Evolutionary conservation across 1,140 invertebrate species (phyloP).

Genomic region (Calycopis cecrops): DNA sequence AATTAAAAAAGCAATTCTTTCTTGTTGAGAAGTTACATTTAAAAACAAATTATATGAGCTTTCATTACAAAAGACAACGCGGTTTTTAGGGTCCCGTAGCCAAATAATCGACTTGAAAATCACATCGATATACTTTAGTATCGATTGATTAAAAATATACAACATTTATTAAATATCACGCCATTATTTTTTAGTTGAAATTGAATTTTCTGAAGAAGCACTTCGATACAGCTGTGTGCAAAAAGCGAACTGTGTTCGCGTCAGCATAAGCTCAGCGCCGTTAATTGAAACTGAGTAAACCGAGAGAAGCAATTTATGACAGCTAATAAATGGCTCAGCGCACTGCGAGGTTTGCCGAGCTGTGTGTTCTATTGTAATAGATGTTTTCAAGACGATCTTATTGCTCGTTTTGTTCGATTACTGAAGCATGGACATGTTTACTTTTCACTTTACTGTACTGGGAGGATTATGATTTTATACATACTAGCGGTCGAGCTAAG

Average conservation of each 20-base stretch:
- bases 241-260: slow-evolving; percentile 8
- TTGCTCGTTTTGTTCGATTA: background rate
- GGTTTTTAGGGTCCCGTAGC: no score
- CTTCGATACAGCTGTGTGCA: background rate
- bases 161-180: slow-evolving; percentile 5
- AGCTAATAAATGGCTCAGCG: slow-evolving; percentile 45
- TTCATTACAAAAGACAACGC: no score
- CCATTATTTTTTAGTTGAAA: slow-evolving; percentile 3
- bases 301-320: slow-evolving; percentile 49
- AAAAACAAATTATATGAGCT: no score
- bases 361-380: slow-evolving; percentile 34
- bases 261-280: slow-evolving; percentile 25
- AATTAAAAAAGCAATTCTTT: no score
- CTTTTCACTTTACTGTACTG: no score
- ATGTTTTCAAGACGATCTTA: slow-evolving; percentile 13
- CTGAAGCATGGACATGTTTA: no score
- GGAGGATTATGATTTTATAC: no score
- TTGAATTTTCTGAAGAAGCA: background rate
- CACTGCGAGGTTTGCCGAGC: slow-evolving; percentile 33
- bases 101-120: no score
- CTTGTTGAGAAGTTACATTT: no score
- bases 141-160: no score
- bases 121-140: no score
- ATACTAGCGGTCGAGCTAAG: no score
- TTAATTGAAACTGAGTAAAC: slow-evolving; percentile 54